phyloP scores from a whole-genome alignment of 2,113 vertebrate species.

The Corythornis madagascariensis region DNA sequence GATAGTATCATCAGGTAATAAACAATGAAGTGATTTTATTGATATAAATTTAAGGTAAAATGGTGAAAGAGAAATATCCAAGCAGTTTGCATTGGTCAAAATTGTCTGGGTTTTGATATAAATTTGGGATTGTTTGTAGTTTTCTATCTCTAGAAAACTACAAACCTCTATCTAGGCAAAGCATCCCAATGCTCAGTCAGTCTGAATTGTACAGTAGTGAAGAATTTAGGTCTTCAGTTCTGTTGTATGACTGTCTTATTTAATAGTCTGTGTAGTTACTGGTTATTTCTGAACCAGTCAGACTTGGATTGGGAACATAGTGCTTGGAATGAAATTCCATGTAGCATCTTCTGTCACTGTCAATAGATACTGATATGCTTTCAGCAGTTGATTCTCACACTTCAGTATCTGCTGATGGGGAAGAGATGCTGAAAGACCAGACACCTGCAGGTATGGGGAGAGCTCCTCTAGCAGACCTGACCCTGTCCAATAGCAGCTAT shows the following conservation, averaged over 20 bases:
- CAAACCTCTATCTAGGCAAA: no score
- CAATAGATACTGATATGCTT: slow-evolving; percentile 48
- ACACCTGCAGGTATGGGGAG: slow-evolving; percentile 68
- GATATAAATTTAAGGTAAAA: not conserved
- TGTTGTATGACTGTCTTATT: not conserved
- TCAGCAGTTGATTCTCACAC: slow-evolving; percentile 55
- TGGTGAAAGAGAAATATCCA: not conserved
- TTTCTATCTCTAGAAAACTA: not conserved
- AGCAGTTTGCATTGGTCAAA: not conserved
- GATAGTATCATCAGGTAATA: slow-evolving; percentile 88
- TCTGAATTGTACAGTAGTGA: not conserved
- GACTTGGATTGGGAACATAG: not conserved
- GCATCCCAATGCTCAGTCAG: not conserved
- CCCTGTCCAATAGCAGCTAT: slow-evolving; percentile 63
- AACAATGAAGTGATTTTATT: not conserved
- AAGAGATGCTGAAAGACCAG: not conserved
- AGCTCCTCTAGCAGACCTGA: slow-evolving; percentile 78
- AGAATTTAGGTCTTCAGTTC: not conserved
- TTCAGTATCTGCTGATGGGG: slow-evolving; percentile 52
- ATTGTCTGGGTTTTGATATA: not conserved
- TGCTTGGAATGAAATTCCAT: not conserved
- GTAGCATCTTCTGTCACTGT: not conserved
- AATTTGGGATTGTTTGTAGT: not conserved
- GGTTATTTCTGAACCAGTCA: not conserved
- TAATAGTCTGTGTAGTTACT: not conserved